phyloP scores from a whole-genome alignment of 2,113 vertebrate species.

The Baryphthengus martii region DNA sequence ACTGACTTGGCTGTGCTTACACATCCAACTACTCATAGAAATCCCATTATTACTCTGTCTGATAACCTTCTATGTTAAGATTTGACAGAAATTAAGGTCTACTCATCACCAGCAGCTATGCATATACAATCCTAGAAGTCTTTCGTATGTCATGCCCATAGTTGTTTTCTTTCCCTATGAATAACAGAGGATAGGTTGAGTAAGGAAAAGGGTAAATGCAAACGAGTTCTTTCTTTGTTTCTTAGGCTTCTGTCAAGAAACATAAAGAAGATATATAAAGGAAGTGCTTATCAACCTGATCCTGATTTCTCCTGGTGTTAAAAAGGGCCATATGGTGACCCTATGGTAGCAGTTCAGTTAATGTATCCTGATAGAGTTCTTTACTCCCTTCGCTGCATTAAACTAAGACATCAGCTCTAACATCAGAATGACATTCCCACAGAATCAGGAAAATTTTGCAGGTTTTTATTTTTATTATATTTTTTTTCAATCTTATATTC shows the following conservation, averaged over 20 bases:
- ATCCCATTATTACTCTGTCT: neutral
- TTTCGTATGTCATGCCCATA: neutral
- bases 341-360: neutral
- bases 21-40: neutral
- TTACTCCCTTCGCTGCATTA: neutral
- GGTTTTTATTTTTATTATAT: neutral
- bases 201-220: neutral
- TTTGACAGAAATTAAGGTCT: neutral
- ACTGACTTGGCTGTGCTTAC: neutral
- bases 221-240: neutral
- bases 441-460: neutral
- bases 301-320: neutral
- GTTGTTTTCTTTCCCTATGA: neutral
- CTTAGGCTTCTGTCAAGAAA: neutral
- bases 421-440: neutral
- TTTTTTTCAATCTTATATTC: neutral
- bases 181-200: neutral
- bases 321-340: neutral
- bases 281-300: neutral
- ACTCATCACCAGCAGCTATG: neutral
- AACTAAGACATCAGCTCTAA: neutral
- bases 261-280: neutral
- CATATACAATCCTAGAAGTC: neutral
- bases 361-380: neutral
- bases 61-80: neutral